phyloP scores from a whole-genome alignment of 2,797 vertebrate genomes.

The Fistularia commersonii region DNA sequence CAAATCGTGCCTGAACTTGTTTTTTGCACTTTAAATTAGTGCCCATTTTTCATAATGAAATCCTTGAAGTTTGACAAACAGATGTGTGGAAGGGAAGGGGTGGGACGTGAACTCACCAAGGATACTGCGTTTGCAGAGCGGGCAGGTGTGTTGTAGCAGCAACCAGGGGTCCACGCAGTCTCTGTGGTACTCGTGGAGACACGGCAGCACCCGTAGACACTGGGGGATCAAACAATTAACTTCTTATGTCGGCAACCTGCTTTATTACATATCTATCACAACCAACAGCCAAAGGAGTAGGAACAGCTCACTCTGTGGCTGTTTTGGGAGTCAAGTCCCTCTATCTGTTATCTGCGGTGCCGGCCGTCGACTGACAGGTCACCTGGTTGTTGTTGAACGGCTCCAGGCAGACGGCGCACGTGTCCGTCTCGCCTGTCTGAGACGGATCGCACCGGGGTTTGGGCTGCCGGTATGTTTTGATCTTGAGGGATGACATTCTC shows the following conservation, averaged over 20 bases:
- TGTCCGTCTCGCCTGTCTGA: constrained; percentile 73
- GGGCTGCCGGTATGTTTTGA: constrained; percentile 79
- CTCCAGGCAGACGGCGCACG: constrained; percentile 90
- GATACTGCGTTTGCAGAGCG: constrained; percentile 90
- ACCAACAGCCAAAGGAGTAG: too few species aligned
- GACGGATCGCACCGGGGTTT: constrained; percentile 59
- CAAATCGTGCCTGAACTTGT: too few species aligned
- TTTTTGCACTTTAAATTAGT: too few species aligned
- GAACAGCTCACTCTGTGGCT: too few species aligned
- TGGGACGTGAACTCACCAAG: constrained; percentile 73
- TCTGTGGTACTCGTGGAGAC: constrained; percentile 89
- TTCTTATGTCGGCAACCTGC: not conserved
- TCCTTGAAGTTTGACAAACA: too few species aligned
- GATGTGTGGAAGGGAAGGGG: too few species aligned
- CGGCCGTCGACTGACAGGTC: too few species aligned
- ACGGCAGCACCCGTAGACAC: constrained; percentile 92
- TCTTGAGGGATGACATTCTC: constrained; percentile 81
- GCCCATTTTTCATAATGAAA: not conserved
- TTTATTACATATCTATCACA: too few species aligned
- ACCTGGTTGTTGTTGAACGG: constrained; percentile 91
- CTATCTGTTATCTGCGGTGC: too few species aligned
- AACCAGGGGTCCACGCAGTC: constrained; percentile 95
- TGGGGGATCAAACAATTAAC: constrained; percentile 31
- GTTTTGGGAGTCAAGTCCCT: too few species aligned
- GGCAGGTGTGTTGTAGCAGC: constrained; percentile 90